Percentiles rank a stretch among this genome's conserved stretches.
Conservation (phyloP, 37 sponge, comb jelly and placozoan species). For the Ephydatia muelleri region DNA sequence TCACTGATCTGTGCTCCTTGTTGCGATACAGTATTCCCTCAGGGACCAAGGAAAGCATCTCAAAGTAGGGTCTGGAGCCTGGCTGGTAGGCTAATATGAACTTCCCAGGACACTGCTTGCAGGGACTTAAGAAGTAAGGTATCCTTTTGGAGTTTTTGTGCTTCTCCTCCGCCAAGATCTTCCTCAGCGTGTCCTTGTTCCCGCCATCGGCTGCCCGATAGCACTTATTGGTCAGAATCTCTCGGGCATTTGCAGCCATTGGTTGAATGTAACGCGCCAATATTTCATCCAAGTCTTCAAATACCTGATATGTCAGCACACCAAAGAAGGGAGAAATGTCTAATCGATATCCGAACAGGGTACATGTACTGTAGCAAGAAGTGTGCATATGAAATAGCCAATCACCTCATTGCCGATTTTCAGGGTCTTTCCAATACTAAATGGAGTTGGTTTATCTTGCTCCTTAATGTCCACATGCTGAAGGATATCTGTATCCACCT, state of each 20-base stretch:
- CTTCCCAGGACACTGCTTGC: slow-evolving; percentile 78
- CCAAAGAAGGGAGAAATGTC: not conserved
- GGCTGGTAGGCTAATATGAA: slow-evolving; percentile 92
- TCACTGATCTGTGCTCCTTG: slow-evolving; percentile 50
- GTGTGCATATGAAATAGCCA: too few species aligned
- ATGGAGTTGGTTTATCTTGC: slow-evolving; percentile 84
- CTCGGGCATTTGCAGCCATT: slow-evolving; percentile 79
- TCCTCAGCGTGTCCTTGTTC: slow-evolving; percentile 50
- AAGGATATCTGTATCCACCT: slow-evolving; percentile 76
- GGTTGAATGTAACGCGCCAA: slow-evolving; percentile 92
- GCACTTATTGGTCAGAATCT: slow-evolving; percentile 78
- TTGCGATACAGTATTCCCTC: slow-evolving; percentile 84
- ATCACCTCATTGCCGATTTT: slow-evolving; percentile 85
- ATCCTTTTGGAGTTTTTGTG: slow-evolving; percentile 76
- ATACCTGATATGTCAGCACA: slow-evolving; percentile 62
- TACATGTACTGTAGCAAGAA: too few species aligned
- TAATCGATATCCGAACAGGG: too few species aligned
- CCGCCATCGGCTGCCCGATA: slow-evolving; percentile 67
- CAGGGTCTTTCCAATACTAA: slow-evolving; percentile 86
- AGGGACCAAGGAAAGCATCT: slow-evolving; percentile 81
- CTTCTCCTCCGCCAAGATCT: slow-evolving; percentile 80
- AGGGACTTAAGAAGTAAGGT: slow-evolving; percentile 95
- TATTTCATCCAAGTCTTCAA: slow-evolving; percentile 99
- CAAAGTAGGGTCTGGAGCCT: slow-evolving; percentile 62
- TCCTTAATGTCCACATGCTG: slow-evolving; percentile 96